phyloP scores from a whole-genome alignment of 2,888 invertebrate species.

The Halocaridina rubra region DNA sequence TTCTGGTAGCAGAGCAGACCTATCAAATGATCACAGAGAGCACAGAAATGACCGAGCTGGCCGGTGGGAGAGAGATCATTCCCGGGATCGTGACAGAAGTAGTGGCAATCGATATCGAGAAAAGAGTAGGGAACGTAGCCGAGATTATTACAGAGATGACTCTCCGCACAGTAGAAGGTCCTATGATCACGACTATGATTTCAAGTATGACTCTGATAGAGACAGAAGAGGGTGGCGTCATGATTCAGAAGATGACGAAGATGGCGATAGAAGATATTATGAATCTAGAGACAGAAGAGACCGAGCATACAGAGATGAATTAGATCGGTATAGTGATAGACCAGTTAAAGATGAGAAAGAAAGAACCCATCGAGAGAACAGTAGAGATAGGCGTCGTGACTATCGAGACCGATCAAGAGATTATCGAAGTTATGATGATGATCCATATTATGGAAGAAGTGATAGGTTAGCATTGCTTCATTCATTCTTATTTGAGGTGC shows the following conservation, averaged over 20 bases:
- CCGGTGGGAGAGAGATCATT: conserved; percentile 48
- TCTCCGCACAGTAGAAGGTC: conserved; percentile 51
- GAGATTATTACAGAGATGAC: conserved; percentile 49
- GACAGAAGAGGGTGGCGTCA: background rate
- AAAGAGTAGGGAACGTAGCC: conserved; percentile 31
- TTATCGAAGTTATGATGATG: conserved; percentile 38
- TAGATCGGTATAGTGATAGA: conserved; percentile 53
- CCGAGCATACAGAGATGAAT: conserved; percentile 52
- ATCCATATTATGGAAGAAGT: conserved; percentile 46
- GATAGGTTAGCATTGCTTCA: conserved; percentile 30
- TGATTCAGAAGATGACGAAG: conserved; percentile 39
- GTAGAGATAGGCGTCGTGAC: conserved; percentile 28
- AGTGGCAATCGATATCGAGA: conserved; percentile 33
- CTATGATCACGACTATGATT: conserved; percentile 46
- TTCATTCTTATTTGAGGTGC: background rate
- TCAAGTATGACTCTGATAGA: conserved; percentile 3
- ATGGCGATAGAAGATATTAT: conserved; percentile 31
- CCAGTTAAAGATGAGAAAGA: conserved; percentile 39
- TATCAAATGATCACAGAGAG: conserved; percentile 7
- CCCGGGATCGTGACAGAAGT: conserved; percentile 25
- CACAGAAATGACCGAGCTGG: conserved; percentile 20
- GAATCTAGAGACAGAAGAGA: conserved; percentile 46
- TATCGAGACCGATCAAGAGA: conserved; percentile 35
- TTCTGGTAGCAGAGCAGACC: conserved; percentile 38
- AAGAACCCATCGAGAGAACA: background rate